Evolutionary conservation across 2,888 invertebrate species (phyloP), one percentile per base, ranked within the genome.

Genomic region (Asteroscopus sphinx): DNA sequence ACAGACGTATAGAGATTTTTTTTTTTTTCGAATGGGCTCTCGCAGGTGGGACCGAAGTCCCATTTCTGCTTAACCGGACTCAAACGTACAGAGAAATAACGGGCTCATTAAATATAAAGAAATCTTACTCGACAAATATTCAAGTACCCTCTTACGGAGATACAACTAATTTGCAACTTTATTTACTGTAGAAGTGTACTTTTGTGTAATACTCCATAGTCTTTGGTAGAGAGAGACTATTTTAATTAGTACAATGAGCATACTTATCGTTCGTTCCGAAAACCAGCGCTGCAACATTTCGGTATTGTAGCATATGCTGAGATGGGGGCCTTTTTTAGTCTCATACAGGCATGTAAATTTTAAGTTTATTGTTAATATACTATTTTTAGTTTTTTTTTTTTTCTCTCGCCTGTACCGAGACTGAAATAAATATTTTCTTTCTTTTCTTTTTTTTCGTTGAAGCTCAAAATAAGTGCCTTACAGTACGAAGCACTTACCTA

Each of bases 211-310:
- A 70, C 62, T 75, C 76, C 56, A 76, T 68, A 67, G 77, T 78
- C 68, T 71, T 81, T 69, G 71, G 81, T 80, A 83, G 60, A 70
- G 76, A 83, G 60, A 70, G 76, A 78, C 86, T 83, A 86, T 89
- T 90, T 91, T 92, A 93, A 93, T 93, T 92, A 92, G 87, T 82
- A 86, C 82, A 89, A 87, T 85, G 84, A 77, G 83, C 77, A 79
- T 88, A 88, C 90, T 91, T 88, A 89, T 81, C 80, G 87, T 87
- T 87, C 76, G n/a, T n/a, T n/a, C n/a, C n/a, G n/a, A n/a, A n/a
- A n/a, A n/a, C n/a, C n/a, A n/a, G n/a, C n/a, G n/a, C n/a, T n/a
- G n/a, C n/a, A n/a, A n/a, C n/a, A n/a, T n/a, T n/a, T n/a, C n/a
- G n/a, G n/a, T n/a, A n/a, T n/a, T n/a, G n/a, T n/a, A n/a, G n/a